A percentile compares a stretch with the other conserved stretches of the same genome.
Evolutionary conservation across 2,888 invertebrate species (phyloP).

Genomic region (Crioceris asparagi): DNA sequence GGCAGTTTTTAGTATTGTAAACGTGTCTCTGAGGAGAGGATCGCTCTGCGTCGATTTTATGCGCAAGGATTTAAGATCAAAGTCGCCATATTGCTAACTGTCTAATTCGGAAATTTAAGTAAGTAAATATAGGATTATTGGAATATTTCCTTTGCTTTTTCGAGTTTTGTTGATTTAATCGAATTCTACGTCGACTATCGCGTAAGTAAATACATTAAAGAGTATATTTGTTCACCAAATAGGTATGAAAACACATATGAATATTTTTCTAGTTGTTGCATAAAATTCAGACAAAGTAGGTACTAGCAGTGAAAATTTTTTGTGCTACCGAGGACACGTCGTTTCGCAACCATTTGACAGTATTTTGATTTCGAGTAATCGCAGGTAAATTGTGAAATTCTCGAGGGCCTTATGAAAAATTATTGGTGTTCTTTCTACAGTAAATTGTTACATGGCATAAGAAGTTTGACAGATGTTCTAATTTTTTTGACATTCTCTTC

Average conservation of each 20-base stretch:
- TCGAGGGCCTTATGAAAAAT: conserved; percentile 3
- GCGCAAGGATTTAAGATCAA: conserved; percentile 31
- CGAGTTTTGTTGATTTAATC: conserved; percentile 13
- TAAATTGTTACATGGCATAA: conserved; percentile 20
- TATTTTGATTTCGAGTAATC: conserved; percentile 3
- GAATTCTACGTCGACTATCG: conserved; percentile 21
- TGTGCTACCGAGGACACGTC: conserved; percentile 19
- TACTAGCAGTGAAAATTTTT: conserved; percentile 24
- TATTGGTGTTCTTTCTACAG: conserved; percentile 6
- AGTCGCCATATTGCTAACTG: conserved; percentile 42
- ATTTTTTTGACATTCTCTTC: conserved; percentile 31
- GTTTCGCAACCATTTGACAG: conserved; percentile 14
- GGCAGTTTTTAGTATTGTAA: conserved; percentile 13
- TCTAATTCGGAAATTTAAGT: conserved; percentile 39
- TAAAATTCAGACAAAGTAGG: conserved; percentile 29
- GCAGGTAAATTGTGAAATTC: conserved; percentile 5
- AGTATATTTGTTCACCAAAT: conserved; percentile 7
- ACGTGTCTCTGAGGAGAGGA: conserved; percentile 14
- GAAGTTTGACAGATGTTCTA: conserved; percentile 37
- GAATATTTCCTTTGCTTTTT: conserved; percentile 20
- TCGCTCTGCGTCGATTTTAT: conserved; percentile 21
- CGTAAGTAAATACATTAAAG: conserved; percentile 27
- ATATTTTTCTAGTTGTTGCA: conserved; percentile 29
- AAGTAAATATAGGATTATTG: conserved; percentile 36
- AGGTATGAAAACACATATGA: conserved; percentile 15